Conservation (phyloP, 1,140 invertebrate genomes). For the Papilio helenus region DNA sequence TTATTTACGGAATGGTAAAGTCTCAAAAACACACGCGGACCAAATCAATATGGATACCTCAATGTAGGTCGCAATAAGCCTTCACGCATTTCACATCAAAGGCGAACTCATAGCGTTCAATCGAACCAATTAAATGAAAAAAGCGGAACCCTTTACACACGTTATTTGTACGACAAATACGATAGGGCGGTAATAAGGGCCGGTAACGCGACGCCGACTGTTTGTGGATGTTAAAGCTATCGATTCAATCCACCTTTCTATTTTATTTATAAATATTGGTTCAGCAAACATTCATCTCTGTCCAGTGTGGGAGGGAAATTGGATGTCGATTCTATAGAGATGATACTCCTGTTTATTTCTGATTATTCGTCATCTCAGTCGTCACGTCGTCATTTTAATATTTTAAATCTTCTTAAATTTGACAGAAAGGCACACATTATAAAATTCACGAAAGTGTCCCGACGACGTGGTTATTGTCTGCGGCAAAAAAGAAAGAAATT, state of each 20-base stretch:
- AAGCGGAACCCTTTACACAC: constrained; percentile 33
- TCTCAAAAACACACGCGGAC: neutral
- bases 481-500: neutral
- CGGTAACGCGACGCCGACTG: constrained; percentile 5
- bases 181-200: constrained; percentile 18
- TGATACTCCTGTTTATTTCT: neutral
- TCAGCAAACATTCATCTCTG: neutral
- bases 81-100: constrained; percentile 34
- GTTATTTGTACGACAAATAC: constrained; percentile 20
- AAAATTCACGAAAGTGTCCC: neutral
- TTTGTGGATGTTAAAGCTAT: constrained; percentile 21
- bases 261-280: constrained; percentile 20
- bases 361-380: neutral
- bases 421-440: neutral
- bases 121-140: constrained; percentile 36
- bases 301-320: neutral
- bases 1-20: neutral
- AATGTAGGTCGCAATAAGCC: constrained; percentile 31
- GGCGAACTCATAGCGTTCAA: constrained; percentile 26
- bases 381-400: no score
- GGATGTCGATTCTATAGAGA: neutral
- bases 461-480: neutral
- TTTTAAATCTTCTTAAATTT: neutral
- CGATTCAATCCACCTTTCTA: constrained; percentile 15
- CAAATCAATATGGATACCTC: neutral